phyloP scores from a whole-genome alignment of 2,113 vertebrate species.

The chimpanzee (Pan troglodytes) region NHGRI_mPanTro3-v2.1_pri NC_072407.2:111159501-111160000 shows the following conservation, averaged over 20 bases:
- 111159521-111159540: background rate
- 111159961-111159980: constrained; percentile 5
- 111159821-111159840: background rate
- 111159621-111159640: background rate
- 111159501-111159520: background rate
- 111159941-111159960: background rate
- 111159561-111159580: background rate
- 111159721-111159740: background rate
- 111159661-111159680: background rate
- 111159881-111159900: background rate
- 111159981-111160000: background rate
- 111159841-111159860: background rate
- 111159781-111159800: background rate
- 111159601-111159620: background rate
- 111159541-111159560: background rate
- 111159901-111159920: background rate
- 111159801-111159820: background rate
- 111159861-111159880: background rate
- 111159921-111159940: background rate
- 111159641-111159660: background rate
- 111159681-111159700: background rate
- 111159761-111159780: background rate
- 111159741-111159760: background rate
- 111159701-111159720: background rate
- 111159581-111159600: background rate